Conservation (phyloP, 2,113 vertebrate genomes). For the Delphinapterus leucas region DNA sequence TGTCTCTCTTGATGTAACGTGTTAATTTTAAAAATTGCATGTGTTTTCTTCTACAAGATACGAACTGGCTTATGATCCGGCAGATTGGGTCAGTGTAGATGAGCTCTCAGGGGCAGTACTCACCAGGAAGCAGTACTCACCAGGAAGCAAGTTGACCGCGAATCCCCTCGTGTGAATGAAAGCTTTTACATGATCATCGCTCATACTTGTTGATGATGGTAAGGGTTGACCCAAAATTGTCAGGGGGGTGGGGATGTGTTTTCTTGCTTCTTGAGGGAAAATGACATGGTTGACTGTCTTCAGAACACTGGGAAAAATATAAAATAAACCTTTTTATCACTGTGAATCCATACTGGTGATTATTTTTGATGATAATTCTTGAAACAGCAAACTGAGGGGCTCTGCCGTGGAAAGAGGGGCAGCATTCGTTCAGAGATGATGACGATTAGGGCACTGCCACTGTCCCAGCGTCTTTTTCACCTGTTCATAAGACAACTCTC, state of each 20-base stretch:
- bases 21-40: not conserved
- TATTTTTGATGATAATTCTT: not conserved
- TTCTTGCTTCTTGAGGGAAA: not conserved
- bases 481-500: not conserved
- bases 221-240: not conserved
- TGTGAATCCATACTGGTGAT: not conserved
- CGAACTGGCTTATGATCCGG: slow-evolving; percentile 79
- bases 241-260: not conserved
- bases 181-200: slow-evolving; percentile 80
- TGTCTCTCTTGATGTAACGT: not conserved
- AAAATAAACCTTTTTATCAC: not conserved
- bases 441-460: not conserved
- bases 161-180: slow-evolving; percentile 81
- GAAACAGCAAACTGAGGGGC: not conserved
- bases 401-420: not conserved
- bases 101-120: slow-evolving; percentile 81
- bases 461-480: not conserved
- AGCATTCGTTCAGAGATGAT: not conserved
- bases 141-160: slow-evolving; percentile 82
- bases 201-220: slow-evolving; percentile 83
- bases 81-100: slow-evolving; percentile 82
- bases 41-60: slow-evolving; percentile 75
- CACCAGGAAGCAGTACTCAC: slow-evolving; percentile 78
- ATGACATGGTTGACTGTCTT: not conserved
- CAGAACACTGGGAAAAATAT: not conserved